A percentile compares a stretch with the other conserved stretches of the same genome.
Evolutionary conservation across 2,113 vertebrate species (phyloP).

Genomic region (Nansenia antarctica): DNA sequence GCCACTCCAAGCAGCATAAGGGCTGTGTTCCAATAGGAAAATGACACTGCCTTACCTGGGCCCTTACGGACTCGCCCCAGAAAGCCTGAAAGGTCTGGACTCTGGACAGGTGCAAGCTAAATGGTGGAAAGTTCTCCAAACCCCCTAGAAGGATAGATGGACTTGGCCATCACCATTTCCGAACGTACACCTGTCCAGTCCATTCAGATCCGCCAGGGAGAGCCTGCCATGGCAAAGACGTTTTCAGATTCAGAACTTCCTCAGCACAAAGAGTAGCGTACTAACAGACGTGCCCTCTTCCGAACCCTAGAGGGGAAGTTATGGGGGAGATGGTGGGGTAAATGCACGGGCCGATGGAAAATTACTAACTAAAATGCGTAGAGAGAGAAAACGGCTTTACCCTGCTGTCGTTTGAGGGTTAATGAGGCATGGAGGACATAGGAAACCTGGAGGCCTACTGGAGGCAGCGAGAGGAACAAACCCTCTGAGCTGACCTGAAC

Average conservation of each 20-base stretch:
- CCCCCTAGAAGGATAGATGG: too few relatives aligned
- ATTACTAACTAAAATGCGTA: conserved; percentile 7
- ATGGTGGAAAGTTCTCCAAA: not conserved
- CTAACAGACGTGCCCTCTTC: not conserved
- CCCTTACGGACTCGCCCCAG: conserved; percentile 30
- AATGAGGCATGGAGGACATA: conserved; percentile 2
- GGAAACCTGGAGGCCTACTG: conserved; percentile 3
- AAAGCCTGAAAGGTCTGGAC: conserved; percentile 26
- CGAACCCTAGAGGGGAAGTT: not conserved
- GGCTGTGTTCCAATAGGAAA: conserved; percentile 33
- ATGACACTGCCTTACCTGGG: conserved; percentile 50
- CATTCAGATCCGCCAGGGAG: not conserved
- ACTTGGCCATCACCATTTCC: too few relatives aligned
- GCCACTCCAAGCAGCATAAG: conserved; percentile 38
- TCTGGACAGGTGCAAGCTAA: conserved; percentile 3
- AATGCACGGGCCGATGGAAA: conserved; percentile 9
- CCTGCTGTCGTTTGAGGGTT: not conserved
- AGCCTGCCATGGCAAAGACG: not conserved
- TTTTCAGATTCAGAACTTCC: not conserved
- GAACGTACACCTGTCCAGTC: too few relatives aligned
- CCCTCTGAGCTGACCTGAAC: not conserved
- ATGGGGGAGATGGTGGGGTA: not conserved
- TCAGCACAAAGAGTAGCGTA: not conserved
- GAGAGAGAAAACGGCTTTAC: not conserved
- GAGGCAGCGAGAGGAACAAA: conserved; percentile 2